Percentiles rank a stretch among this genome's conserved stretches.
Evolutionary conservation across 2,888 invertebrate genomes (phyloP).

Genomic region (Heliconius erato): DNA sequence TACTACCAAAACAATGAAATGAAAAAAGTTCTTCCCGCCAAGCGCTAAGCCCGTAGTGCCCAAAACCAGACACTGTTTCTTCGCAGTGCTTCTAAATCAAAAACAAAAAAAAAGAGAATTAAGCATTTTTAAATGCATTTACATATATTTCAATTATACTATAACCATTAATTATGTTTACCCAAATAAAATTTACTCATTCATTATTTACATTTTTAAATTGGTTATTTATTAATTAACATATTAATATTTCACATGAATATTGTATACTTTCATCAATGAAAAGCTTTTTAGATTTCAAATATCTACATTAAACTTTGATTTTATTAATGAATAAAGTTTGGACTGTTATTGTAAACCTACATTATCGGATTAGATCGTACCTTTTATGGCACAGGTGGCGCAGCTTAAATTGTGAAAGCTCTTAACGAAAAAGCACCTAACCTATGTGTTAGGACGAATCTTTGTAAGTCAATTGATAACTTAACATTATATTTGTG

Average conservation of each 20-base stretch:
- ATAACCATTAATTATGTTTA: neutral
- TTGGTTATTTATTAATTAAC: neutral
- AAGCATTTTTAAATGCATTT: too few relatives aligned
- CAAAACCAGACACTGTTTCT: too few relatives aligned
- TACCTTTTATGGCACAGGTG: constrained; percentile 71
- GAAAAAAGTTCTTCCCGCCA: too few relatives aligned
- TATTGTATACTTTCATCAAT: neutral
- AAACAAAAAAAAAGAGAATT: too few relatives aligned
- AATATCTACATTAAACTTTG: constrained; percentile 29
- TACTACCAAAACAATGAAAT: too few relatives aligned
- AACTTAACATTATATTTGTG: neutral
- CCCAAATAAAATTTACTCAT: neutral
- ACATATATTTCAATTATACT: too few relatives aligned
- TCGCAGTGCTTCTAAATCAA: too few relatives aligned
- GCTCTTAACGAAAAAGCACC: constrained; percentile 55
- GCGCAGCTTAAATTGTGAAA: constrained; percentile 61
- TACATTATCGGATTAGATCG: constrained; percentile 71
- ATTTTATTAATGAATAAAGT: constrained; percentile 51
- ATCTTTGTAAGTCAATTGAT: constrained; percentile 4
- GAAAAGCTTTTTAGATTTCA: constrained; percentile 8
- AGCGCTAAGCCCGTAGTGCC: too few relatives aligned
- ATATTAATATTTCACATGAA: neutral
- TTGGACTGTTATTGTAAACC: constrained; percentile 61
- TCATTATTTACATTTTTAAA: neutral
- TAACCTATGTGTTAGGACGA: constrained; percentile 33